Evolutionary conservation across 2,113 vertebrate species (phyloP).

Genomic region (Circaetus gallicus): DNA sequence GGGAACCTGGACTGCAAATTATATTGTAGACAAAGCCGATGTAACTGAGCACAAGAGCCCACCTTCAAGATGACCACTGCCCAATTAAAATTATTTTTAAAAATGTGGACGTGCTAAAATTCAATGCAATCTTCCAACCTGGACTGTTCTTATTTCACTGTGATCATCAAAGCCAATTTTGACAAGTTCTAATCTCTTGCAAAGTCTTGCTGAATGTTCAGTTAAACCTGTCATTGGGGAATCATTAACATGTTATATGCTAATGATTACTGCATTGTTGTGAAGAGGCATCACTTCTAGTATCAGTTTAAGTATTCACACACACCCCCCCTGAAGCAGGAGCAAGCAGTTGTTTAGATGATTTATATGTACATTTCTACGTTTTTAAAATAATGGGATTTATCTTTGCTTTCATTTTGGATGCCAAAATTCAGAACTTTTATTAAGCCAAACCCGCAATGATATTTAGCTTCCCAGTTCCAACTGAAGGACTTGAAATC

Average conservation of each 20-base stretch:
- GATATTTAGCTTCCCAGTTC: background rate
- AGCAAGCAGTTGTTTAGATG: background rate
- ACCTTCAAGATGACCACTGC: background rate
- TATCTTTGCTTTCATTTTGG: background rate
- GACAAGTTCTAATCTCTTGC: background rate
- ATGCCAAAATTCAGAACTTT: background rate
- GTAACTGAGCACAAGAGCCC: background rate
- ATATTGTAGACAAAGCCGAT: background rate
- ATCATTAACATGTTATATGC: background rate
- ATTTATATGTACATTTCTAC: background rate
- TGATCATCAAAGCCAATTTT: background rate
- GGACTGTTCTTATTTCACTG: background rate
- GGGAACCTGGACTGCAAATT: background rate
- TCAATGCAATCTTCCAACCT: background rate
- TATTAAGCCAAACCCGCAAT: background rate
- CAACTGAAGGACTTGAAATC: background rate
- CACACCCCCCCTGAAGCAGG: background rate
- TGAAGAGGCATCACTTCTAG: background rate
- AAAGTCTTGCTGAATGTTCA: background rate
- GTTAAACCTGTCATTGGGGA: background rate
- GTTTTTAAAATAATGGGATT: background rate
- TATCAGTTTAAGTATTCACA: background rate
- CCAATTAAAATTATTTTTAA: background rate
- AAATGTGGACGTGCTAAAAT: background rate
- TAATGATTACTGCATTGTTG: background rate